Evolutionary conservation across 2,797 vertebrate species (phyloP).

Genomic region (Chaunax sp.): DNA sequence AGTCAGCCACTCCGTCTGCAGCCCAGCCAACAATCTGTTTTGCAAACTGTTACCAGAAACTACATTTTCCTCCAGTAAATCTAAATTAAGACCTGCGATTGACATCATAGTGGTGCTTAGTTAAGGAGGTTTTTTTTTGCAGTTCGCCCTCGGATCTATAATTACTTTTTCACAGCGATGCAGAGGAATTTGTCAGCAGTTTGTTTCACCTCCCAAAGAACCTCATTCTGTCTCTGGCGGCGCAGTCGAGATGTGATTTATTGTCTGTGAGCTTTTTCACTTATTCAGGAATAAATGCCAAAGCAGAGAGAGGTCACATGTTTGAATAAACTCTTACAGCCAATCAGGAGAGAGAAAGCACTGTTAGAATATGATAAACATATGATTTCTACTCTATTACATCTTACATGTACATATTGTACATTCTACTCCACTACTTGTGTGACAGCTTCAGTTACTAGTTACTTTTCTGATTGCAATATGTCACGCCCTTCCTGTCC

Average conservation of each 20-base stretch:
- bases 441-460: no score
- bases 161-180: constrained; percentile 39
- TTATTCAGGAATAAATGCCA: constrained; percentile 5
- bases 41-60: neutral
- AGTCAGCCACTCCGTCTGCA: no score
- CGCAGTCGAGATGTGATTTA: constrained; percentile 2
- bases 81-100: constrained; percentile 13
- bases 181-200: constrained; percentile 40
- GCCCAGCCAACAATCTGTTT: neutral
- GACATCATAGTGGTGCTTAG: constrained; percentile 19
- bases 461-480: no score
- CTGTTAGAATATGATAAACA: no score
- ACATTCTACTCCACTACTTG: no score
- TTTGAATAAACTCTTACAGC: no score
- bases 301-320: neutral
- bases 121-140: constrained; percentile 19
- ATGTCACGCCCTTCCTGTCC: no score
- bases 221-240: constrained; percentile 4
- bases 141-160: constrained; percentile 30
- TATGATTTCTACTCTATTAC: no score
- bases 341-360: neutral
- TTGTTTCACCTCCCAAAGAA: constrained; percentile 36
- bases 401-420: no score
- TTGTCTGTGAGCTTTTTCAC: constrained; percentile 10
- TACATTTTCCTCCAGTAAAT: no score